Evolutionary conservation across 1,140 invertebrate genomes (phyloP), one percentile per base, ranked within the genome.

Genomic region (Sitobion miscanthi): DNA sequence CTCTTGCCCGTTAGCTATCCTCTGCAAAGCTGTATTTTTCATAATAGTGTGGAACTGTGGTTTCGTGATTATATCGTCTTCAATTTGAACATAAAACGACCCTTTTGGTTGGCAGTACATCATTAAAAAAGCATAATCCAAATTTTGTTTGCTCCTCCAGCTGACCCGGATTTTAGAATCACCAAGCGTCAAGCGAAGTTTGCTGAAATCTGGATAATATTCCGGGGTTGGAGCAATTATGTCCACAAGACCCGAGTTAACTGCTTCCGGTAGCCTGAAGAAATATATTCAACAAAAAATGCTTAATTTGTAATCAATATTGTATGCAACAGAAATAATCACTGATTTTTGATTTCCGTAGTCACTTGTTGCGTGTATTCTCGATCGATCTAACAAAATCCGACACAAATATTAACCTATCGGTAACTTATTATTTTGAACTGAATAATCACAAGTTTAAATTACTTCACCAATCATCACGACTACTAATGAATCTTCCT

Each of bases 71-170:
- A 99, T 98, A 95, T 99, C 99, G 95, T 99, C 99, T 96, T 99
- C 99, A 17, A 99, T 95, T 96, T 99, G 98, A 38, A 98, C 96
- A 94, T 98, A 98, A 95, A 97, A 98, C 0, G 96, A 97, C 91
- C 97, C 97, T 95, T 97, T 97, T 0, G 96, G 96, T 94, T 98
- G 97, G 21, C 97, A 97, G 95, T 99, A 99, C 94, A 99, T 97
- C 99, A 99, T 99, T 1, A 99, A 96, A 95, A 98, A 99, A 17
- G 98, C 97, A 95, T 98, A 99, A 95, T 99, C 99, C 85, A 99
- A 96, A 95, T 99, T 99, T 95, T 99, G 99, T 95, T 99, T 99
- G 3, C 98, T 98, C 89, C 99, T 96, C 99, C 99, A 99, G 94
- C 97, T 96, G 0, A 99, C 98, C 54, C 99, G 96, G 94, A 99